Evolutionary conservation across 2,797 vertebrate genomes (phyloP).

Genomic region (Takifugu ocellatus): DNA sequence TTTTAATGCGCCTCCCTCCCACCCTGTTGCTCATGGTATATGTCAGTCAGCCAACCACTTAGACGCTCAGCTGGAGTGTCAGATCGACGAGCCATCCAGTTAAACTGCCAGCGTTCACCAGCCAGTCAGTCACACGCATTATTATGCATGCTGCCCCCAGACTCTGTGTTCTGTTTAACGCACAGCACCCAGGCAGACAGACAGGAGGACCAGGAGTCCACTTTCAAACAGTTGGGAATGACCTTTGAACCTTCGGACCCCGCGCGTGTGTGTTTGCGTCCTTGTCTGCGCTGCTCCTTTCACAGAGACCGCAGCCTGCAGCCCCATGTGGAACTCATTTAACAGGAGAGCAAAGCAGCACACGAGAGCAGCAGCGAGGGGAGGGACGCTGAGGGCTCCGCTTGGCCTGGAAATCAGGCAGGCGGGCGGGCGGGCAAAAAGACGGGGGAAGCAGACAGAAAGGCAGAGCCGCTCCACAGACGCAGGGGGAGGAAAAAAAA

Average conservation of each 20-base stretch:
- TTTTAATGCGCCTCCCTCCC: conserved; percentile 18
- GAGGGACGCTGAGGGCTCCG: conserved; percentile 32
- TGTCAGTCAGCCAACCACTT: conserved; percentile 49
- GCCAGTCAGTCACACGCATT: conserved; percentile 45
- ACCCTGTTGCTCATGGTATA: conserved; percentile 29
- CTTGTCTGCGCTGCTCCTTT: conserved; percentile 20
- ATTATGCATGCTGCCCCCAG: conserved; percentile 47
- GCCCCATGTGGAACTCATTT: conserved; percentile 70
- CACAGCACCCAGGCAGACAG: conserved; percentile 21
- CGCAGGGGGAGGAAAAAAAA: conserved; percentile 22
- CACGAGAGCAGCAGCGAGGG: conserved; percentile 26
- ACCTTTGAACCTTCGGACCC: conserved; percentile 56
- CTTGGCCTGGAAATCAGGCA: conserved; percentile 44
- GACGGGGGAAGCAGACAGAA: conserved; percentile 3
- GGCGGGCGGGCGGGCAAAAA: conserved; percentile 15
- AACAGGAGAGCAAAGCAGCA: conserved; percentile 49
- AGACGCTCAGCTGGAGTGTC: conserved; percentile 47
- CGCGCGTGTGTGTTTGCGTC: conserved; percentile 1
- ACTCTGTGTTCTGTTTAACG: conserved; percentile 38
- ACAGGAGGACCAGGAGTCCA: conserved; percentile 19
- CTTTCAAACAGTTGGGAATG: conserved; percentile 57
- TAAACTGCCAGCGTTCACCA: conserved; percentile 49
- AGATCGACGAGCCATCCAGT: conserved; percentile 42
- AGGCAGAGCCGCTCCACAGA: conserved; percentile 38
- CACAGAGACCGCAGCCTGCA: conserved; percentile 43